phyloP scores from a whole-genome alignment of 2,888 invertebrate species.

The Scaptomyza parva region DNA sequence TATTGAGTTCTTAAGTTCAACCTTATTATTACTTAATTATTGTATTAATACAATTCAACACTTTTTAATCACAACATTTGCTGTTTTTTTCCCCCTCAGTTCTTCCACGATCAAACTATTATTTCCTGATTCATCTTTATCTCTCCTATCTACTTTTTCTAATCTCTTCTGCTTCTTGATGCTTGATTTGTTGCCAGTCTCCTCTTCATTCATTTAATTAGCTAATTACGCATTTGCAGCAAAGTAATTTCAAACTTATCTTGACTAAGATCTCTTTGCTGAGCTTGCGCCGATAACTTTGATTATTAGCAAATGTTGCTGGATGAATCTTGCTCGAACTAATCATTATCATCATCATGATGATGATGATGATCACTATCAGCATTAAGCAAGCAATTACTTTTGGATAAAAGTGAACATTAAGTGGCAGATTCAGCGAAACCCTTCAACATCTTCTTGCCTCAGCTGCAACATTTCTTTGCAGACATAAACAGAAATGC shows the following conservation, averaged over 20 bases:
- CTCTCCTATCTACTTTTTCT: too few species aligned
- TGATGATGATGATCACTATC: conserved; percentile 18
- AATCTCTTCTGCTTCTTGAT: background rate
- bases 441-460: background rate
- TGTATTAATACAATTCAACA: too few species aligned
- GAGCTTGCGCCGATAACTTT: conserved; percentile 28
- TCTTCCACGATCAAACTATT: background rate
- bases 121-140: background rate
- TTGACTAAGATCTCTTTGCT: conserved; percentile 19
- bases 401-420: conserved; percentile 56
- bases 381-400: conserved; percentile 49
- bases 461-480: background rate
- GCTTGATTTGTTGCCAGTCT: background rate
- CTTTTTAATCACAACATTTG: too few species aligned
- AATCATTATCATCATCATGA: conserved; percentile 9
- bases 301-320: conserved; percentile 34
- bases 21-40: too few species aligned
- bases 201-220: conserved; percentile 43
- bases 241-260: conserved; percentile 31
- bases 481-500: conserved; percentile 28
- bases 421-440: conserved; percentile 30
- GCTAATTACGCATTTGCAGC: conserved; percentile 43
- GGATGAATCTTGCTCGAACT: conserved; percentile 18
- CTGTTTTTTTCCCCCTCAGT: background rate
- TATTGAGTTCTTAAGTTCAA: too few species aligned